Evolutionary conservation across 2,888 invertebrate species (phyloP).

Genomic region (Hypolimnas misippus): DNA sequence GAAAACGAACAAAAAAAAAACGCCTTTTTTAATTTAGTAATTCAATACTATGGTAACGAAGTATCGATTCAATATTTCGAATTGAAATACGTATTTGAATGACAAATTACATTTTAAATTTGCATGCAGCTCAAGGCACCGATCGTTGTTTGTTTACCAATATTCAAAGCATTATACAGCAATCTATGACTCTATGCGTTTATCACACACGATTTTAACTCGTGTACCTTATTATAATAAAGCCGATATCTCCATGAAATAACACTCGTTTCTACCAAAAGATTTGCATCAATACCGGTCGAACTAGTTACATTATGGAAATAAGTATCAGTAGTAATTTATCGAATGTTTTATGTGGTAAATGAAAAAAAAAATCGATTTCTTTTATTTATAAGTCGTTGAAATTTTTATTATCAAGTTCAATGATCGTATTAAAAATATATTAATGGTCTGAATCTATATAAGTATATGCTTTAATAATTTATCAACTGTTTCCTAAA

Average conservation of each 20-base stretch:
- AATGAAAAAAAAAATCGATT: neutral
- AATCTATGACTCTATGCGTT: neutral
- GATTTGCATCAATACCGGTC: slow-evolving; percentile 6
- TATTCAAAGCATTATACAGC: neutral
- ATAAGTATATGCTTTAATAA: too few relatives aligned
- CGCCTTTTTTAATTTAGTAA: too few relatives aligned
- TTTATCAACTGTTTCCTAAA: too few relatives aligned
- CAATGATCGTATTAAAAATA: neutral
- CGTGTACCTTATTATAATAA: neutral
- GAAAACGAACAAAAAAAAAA: neutral
- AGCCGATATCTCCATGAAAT: neutral
- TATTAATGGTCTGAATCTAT: too few relatives aligned
- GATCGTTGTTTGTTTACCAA: slow-evolving; percentile 3
- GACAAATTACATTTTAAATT: neutral
- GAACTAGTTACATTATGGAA: neutral
- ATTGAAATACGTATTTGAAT: neutral
- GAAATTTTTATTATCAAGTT: neutral
- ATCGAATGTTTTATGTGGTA: neutral
- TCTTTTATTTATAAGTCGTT: neutral
- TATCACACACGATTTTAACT: neutral
- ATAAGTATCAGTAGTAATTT: neutral
- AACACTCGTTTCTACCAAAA: neutral
- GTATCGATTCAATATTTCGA: neutral
- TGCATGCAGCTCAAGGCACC: slow-evolving; percentile 6
- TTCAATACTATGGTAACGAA: too few relatives aligned